phyloP scores from a whole-genome alignment of 2,797 vertebrate genomes.

The Melanotaenia nigrans region DNA sequence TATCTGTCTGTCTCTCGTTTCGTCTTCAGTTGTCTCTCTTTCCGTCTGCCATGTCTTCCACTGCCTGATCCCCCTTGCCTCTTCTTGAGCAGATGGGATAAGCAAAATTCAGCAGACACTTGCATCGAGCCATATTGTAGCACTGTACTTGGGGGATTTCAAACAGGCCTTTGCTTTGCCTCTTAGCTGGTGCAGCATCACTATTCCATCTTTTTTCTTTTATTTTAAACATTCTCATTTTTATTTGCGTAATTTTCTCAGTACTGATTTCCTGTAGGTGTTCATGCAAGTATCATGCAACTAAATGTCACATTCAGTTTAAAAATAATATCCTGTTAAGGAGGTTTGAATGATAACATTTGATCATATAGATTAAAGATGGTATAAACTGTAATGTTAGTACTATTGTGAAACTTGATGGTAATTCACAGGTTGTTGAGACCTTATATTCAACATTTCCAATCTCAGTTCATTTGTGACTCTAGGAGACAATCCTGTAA shows the following conservation, averaged over 20 bases:
- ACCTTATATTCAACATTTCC: background rate
- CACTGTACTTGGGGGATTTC: conserved; percentile 52
- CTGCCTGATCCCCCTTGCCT: conserved; percentile 48
- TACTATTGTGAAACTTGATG: background rate
- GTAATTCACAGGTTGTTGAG: background rate
- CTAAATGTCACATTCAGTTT: background rate
- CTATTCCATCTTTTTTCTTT: conserved; percentile 6
- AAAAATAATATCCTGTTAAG: background rate
- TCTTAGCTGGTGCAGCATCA: conserved; percentile 23
- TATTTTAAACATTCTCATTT: conserved; percentile 13
- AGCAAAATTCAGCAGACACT: conserved; percentile 56
- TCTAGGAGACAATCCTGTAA: background rate
- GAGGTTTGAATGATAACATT: background rate
- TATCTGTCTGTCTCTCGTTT: conserved; percentile 57
- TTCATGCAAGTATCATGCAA: conserved; percentile 7
- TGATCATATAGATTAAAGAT: background rate
- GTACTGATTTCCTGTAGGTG: background rate
- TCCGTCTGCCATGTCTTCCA: conserved; percentile 43
- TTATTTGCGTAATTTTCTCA: conserved; percentile 4
- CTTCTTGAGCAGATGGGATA: conserved; percentile 70
- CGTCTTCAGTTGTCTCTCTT: conserved; percentile 59
- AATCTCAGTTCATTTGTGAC: too few species aligned
- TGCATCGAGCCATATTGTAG: conserved; percentile 65
- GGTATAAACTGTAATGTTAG: background rate
- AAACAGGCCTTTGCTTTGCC: conserved; percentile 37